A percentile compares a stretch with the other conserved stretches of the same genome.
These are phyloP conservation scores for Halichoerus grypus DNA, from an alignment of 2,113 vertebrate genomes.

Conservation along the genomic window DNA sequence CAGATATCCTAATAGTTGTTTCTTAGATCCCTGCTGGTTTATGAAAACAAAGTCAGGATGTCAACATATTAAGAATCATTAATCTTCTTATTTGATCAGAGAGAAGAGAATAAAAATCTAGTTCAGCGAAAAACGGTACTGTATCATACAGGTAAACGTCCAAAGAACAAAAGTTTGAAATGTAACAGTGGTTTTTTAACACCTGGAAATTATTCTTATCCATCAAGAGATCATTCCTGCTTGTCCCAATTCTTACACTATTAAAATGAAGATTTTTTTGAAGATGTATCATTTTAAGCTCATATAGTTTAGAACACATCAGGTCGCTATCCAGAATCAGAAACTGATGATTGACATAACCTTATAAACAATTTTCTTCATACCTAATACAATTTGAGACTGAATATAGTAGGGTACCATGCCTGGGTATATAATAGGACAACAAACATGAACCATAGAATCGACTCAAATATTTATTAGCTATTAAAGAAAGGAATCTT, in stretches of 20 bases:
- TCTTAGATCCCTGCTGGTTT: not conserved
- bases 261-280: constrained; percentile 3
- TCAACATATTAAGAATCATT: not conserved
- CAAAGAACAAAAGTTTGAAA: constrained; percentile 38
- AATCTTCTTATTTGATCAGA: constrained; percentile 40
- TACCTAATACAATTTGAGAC: not conserved
- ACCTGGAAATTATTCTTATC: constrained; percentile 18
- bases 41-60: constrained; percentile 7
- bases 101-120: not conserved
- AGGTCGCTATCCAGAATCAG: not conserved
- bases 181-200: not conserved
- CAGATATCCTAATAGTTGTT: constrained; percentile 6
- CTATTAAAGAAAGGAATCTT: constrained; percentile 30
- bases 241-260: constrained; percentile 2
- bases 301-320: not conserved
- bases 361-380: not conserved
- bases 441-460: not conserved
- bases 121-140: not conserved
- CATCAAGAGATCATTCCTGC: constrained; percentile 5
- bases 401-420: not conserved
- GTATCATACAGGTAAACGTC: not conserved
- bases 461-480: not conserved
- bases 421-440: not conserved
- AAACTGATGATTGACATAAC: not conserved
- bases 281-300: constrained; percentile 18